phyloP scores from a whole-genome alignment of 1,140 invertebrate genomes.

The Heliconius eleuchia region DNA sequence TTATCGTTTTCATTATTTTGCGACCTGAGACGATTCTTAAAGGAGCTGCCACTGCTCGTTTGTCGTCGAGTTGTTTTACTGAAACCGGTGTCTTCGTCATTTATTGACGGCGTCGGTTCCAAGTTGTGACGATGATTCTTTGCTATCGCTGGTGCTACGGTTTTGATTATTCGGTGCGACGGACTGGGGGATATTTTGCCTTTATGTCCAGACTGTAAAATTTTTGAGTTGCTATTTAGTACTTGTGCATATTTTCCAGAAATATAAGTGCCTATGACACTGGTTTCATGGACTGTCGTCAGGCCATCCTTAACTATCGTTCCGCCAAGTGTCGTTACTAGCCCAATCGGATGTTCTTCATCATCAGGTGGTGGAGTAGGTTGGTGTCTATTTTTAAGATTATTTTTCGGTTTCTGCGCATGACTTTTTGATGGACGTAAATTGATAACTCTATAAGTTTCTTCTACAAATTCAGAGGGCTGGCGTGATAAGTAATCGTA shows the following conservation, averaged over 20 bases:
- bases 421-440: conserved; percentile 78
- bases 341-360: conserved; percentile 87
- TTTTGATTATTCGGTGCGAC: conserved; percentile 87
- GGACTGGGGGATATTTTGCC: conserved; percentile 85
- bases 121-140: conserved; percentile 80
- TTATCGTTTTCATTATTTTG: conserved; percentile 64
- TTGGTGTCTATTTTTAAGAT: conserved; percentile 72
- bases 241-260: conserved; percentile 93
- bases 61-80: conserved; percentile 82
- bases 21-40: conserved; percentile 76
- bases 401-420: conserved; percentile 73
- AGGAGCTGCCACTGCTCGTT: conserved; percentile 65
- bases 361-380: conserved; percentile 69
- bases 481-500: conserved; percentile 92
- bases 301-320: conserved; percentile 91
- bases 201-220: conserved; percentile 75
- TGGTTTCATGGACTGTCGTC: conserved; percentile 93
- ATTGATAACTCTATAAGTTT: conserved; percentile 85
- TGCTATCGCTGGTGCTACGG: conserved; percentile 84
- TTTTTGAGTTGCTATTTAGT: conserved; percentile 87
- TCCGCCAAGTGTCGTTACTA: conserved; percentile 90
- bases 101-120: conserved; percentile 84
- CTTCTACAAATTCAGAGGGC: conserved; percentile 89
- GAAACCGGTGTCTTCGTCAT: conserved; percentile 82
- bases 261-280: conserved; percentile 93